phyloP scores from a whole-genome alignment of 2,888 invertebrate species.

The Tridacna crocea region DNA sequence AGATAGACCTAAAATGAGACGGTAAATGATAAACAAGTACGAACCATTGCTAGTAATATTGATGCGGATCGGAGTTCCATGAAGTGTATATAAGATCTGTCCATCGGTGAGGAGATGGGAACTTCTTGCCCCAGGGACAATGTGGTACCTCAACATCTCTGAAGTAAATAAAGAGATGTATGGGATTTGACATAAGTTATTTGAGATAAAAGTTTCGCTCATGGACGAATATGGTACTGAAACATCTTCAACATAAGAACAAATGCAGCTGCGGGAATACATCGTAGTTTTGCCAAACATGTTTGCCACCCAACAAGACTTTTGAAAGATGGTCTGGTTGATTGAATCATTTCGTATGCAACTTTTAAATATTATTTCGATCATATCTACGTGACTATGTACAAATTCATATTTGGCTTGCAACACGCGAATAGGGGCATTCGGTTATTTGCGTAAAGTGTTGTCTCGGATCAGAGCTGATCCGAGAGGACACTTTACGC shows the following conservation, averaged over 20 bases:
- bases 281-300: background rate
- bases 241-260: background rate
- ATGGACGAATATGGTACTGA: too few species aligned
- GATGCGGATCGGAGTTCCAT: slow-evolving; percentile 32
- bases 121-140: slow-evolving; percentile 33
- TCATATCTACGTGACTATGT: background rate
- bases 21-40: too few species aligned
- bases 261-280: background rate
- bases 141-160: slow-evolving; percentile 43
- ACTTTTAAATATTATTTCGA: background rate
- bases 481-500: too few species aligned
- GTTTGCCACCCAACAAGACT: background rate
- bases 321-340: background rate
- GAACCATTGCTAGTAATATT: slow-evolving; percentile 4
- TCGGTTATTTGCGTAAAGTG: too few species aligned
- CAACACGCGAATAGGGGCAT: too few species aligned
- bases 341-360: background rate
- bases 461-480: too few species aligned
- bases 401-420: too few species aligned
- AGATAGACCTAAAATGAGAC: too few species aligned
- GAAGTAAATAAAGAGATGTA: background rate
- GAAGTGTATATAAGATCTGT: slow-evolving; percentile 37
- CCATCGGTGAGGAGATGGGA: slow-evolving; percentile 14
- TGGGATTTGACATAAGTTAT: background rate
- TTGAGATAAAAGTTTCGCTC: background rate